Conservation (phyloP, 1,140 invertebrate genomes). For the Drosophila lowei region DNA sequence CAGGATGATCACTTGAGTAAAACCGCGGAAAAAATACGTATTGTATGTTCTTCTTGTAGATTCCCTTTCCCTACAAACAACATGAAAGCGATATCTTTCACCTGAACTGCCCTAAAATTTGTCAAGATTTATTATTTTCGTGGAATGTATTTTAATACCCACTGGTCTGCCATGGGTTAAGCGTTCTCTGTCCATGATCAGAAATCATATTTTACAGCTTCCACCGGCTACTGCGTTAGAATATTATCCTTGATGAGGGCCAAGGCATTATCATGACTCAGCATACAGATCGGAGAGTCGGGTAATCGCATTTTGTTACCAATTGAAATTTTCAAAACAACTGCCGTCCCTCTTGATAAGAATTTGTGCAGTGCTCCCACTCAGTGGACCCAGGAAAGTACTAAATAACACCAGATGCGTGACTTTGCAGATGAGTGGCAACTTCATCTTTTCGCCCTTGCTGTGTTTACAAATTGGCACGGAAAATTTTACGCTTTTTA, state of each 20-base stretch:
- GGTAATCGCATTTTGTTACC: conserved; percentile 44
- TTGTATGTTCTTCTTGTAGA: no score
- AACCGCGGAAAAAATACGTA: no score
- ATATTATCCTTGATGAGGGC: conserved; percentile 94
- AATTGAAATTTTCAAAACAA: conserved; percentile 26
- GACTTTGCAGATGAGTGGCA: conserved; percentile 16
- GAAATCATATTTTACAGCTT: no score
- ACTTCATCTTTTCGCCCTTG: conserved; percentile 24
- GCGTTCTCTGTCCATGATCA: no score
- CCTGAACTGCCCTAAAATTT: no score
- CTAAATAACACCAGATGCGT: not conserved
- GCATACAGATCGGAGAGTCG: conserved; percentile 83
- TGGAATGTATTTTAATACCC: no score
- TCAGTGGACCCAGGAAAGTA: not conserved
- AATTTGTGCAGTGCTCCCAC: not conserved
- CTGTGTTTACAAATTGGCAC: conserved; percentile 47
- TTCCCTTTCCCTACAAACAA: no score
- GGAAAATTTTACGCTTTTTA: conserved; percentile 25
- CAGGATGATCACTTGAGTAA: no score
- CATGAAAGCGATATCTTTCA: no score
- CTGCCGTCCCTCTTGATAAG: conserved; percentile 9
- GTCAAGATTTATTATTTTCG: no score
- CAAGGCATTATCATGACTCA: no score
- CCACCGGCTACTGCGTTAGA: conserved; percentile 96
- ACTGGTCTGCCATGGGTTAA: no score